A percentile compares a stretch with the other conserved stretches of the same genome.
Evolutionary conservation across 1,140 invertebrate species (phyloP).

Genomic region (Cyrtorhinus lividipennis): DNA sequence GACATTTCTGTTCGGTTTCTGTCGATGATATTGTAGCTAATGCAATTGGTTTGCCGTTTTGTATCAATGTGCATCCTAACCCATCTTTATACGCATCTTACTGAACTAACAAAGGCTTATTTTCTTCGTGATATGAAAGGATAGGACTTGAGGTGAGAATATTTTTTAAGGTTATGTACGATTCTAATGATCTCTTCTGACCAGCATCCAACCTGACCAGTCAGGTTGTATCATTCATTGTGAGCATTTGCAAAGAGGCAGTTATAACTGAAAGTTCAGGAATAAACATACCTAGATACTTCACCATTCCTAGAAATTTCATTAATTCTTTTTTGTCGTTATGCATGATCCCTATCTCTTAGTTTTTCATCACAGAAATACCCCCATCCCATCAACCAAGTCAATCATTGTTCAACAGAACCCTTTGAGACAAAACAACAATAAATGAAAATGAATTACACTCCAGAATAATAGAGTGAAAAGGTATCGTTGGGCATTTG

Average conservation of each 20-base stretch:
- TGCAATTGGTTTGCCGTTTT: no score
- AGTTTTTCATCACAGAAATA: no score
- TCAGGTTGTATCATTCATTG: neutral
- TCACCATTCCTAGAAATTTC: slow-evolving; percentile 8
- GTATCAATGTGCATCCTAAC: neutral
- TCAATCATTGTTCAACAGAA: neutral
- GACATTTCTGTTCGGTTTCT: no score
- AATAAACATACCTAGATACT: slow-evolving; percentile 6
- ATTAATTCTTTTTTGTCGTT: neutral
- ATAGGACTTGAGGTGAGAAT: slow-evolving; percentile 3
- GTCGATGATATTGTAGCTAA: no score
- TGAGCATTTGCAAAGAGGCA: neutral
- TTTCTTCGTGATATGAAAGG: neutral
- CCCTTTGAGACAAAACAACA: neutral
- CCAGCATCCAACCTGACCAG: no score
- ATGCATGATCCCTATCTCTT: neutral
- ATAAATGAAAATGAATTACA: neutral
- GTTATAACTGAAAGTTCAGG: neutral
- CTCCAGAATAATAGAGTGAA: neutral
- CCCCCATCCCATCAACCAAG: no score
- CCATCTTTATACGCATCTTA: no score
- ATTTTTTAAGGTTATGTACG: neutral
- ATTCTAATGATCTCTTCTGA: neutral
- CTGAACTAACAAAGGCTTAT: neutral
- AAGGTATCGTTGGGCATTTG: neutral